Evolutionary conservation across 2,888 invertebrate species (phyloP), one percentile per base, ranked within the genome.

Genomic region (Caenorhabditis becei): DNA sequence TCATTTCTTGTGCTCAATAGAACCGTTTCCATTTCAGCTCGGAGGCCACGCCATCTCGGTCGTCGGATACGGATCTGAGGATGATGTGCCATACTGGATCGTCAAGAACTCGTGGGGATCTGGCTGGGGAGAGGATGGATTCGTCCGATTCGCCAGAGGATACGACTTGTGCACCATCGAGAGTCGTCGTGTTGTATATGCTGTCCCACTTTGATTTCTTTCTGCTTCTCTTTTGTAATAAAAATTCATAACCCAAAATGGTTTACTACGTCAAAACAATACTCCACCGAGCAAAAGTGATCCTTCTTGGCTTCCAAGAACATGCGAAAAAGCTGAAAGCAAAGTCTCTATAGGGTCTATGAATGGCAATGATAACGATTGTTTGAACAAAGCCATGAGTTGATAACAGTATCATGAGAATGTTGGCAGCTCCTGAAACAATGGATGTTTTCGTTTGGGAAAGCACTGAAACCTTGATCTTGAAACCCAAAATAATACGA

Each of bases 81-180:
- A 94, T 59, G 94, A 93, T 8, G 94, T 93, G 66, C 94, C 95
- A 51, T 97, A 96, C 92, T 97, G 97, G 97, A 93, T 96, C 23
- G 94, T 96, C 87, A 96, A 95, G 66, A 97, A 97, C 93, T 96
- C 96, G 0, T 97, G 96, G 96, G 96, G 96, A 92, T 93, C 93
- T 0, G 96, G 96, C 91, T 97, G 96, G 96, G 96, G 96, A 83
- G 94, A 95, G 91, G 93, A 92, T 41, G 93, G 92, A 79, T 81
- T 80, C 83, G 83, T 84, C 77, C 75, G 63, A 35, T 80, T 82
- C 49, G 35, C 59, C 44, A 63, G 77, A 16, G 84, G 83, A 72
- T 65, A 41, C 37, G 80, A 83, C 51, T 79, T 84, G 70, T 82
- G 82, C 66, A 82, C 82, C 62, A 77, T 85, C 56, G 85, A 85